Evolutionary conservation across 2,113 vertebrate species (phyloP).

Genomic region (Oxyruncus cristatus): DNA sequence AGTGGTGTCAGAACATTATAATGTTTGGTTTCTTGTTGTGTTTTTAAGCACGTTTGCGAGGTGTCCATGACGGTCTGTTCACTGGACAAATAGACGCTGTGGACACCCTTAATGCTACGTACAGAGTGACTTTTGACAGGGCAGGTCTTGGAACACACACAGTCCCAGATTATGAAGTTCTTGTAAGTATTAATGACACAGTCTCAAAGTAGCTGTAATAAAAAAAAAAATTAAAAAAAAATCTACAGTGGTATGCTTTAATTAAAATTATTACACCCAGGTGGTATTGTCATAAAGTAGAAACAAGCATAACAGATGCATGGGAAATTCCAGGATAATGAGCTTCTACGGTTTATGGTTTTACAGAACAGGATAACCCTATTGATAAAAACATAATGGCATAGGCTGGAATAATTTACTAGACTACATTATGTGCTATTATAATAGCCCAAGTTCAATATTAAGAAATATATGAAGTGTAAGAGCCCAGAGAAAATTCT

Average conservation of each 20-base stretch:
- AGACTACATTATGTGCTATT: not conserved
- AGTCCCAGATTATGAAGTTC: conserved; percentile 97
- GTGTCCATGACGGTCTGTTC: conserved; percentile 93
- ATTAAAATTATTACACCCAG: not conserved
- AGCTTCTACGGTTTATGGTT: not conserved
- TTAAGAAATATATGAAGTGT: not conserved
- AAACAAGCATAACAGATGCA: not conserved
- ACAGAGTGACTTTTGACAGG: conserved; percentile 96
- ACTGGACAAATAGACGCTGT: conserved; percentile 98
- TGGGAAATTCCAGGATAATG: not conserved
- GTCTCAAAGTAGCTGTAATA: not conserved
- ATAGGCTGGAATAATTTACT: not conserved
- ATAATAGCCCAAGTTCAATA: not conserved
- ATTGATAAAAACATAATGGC: not conserved
- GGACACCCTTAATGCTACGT: conserved; percentile 94
- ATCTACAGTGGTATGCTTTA: not conserved
- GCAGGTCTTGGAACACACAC: conserved; percentile 95
- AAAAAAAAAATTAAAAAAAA: not conserved
- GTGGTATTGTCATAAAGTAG: not conserved
- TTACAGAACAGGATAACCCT: not conserved
- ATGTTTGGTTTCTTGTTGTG: not conserved
- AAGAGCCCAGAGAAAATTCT: not conserved
- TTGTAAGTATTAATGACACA: conserved; percentile 77
- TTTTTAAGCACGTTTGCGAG: conserved; percentile 88
- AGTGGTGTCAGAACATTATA: not conserved